Conservation (phyloP, 2,797 vertebrate genomes). For the Phylloscopus collybita region DNA sequence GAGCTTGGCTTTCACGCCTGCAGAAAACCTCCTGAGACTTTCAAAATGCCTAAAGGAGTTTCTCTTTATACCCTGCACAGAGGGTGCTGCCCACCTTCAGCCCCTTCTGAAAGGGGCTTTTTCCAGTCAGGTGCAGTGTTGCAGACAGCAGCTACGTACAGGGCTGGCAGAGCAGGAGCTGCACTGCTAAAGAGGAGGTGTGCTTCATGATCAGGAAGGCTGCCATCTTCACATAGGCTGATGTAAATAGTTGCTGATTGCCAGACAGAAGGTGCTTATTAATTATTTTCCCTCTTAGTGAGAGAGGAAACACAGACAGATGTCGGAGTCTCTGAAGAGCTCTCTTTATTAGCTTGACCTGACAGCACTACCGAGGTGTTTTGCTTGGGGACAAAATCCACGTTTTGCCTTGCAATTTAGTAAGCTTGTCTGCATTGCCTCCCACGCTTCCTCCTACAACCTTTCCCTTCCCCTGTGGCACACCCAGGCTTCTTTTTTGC, state of each 20-base stretch:
- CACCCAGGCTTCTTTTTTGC: conserved; percentile 7
- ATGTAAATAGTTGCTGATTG: conserved; percentile 52
- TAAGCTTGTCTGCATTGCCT: conserved; percentile 57
- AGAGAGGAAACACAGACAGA: conserved; percentile 32
- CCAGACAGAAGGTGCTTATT: conserved; percentile 62
- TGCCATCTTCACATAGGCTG: neutral
- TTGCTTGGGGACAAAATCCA: conserved; percentile 68
- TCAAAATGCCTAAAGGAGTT: neutral
- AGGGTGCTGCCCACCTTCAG: neutral
- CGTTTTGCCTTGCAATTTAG: conserved; percentile 49
- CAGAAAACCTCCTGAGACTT: neutral
- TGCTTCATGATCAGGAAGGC: neutral
- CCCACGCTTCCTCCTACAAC: conserved; percentile 49
- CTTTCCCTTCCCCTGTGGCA: conserved; percentile 31
- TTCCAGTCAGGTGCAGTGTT: accelerated
- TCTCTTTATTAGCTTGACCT: conserved; percentile 55
- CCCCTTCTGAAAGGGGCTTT: neutral
- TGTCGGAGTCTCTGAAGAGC: neutral
- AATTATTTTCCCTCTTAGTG: conserved; percentile 50
- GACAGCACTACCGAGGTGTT: conserved; percentile 43
- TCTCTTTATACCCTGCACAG: accelerated
- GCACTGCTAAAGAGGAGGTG: neutral
- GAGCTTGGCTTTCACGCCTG: neutral
- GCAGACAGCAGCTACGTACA: accelerated
- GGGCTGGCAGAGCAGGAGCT: neutral